Base-by-base conservation (phyloP, 2,797 vertebrate species). In the Nannoperca obscura region DNA sequence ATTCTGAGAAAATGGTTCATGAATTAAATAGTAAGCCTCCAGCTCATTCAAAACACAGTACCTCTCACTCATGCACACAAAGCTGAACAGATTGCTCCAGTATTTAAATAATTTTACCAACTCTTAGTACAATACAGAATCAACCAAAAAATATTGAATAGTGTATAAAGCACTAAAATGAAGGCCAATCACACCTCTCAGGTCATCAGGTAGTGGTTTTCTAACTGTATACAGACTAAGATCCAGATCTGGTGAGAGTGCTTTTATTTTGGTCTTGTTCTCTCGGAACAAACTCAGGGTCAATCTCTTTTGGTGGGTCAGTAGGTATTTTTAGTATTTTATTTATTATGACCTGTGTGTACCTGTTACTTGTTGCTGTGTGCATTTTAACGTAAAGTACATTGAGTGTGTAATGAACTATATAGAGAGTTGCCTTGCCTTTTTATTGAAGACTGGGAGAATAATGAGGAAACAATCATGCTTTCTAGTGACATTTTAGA, bases 1-100 rank as follows among this genome's bases (percentile, higher is more conserved):
- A 50, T 67, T 78, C 44, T 4, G 36, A 74, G 66, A 67, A 46
- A 52, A 14, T 63, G 40, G 20, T 65, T 63, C 34, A 55, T 80
- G 52, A 53, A 61, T 46, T 54, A 65, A 70, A 73, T 65, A 47
- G 52, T 7, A 36, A 58, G 2, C 27, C 50, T 71, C 15, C 19
- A 63, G n/a, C 50, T 47, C 13, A 54, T 12, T 62, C n/a, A 34
- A 54, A 66, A 54, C 20, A 17, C 57, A 58, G 27, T 8, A 34
- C 13, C n/a, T 2, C 54, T 55, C 36, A 49, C 7, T 15, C 34
- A 44, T 63, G 20, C n/a, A 34, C 22, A 59, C 17, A 74, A 40
- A 57, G 66, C 17, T 60, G 50, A 78, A 70, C 24, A 19, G 47
- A 53, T 74, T 65, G 22, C 5, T 69, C 44, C 22, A 46, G 10